Evolutionary conservation across 2,797 vertebrate genomes (phyloP), one percentile per base, ranked within the genome.

Genomic region (Semotilus atromaculatus): DNA sequence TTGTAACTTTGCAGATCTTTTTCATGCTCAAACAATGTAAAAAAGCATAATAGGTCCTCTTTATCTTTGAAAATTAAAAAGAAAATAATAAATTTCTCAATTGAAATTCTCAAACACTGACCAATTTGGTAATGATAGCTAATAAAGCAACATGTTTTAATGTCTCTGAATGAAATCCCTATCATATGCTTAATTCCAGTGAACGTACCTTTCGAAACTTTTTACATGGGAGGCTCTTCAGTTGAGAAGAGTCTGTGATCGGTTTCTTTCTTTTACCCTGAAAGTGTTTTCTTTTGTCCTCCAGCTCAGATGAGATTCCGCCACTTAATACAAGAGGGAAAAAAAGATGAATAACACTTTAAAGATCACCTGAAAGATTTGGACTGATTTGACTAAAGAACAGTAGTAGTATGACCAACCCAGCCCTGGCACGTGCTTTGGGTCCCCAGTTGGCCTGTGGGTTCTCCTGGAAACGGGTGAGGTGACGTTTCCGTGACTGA

Each of bases 401-500:
- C n/a, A 67, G 11, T 0, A 26, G 75, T 7, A 19, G 75, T 19
- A 23, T 64, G 53, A 64, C 88, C 88, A 89, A 97, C 97, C 96
- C 91, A 0, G 95, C 87, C 83, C 94, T 97, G 80, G 97, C 97
- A 0, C 96, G 94, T 71, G 97, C 96, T 91, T 97, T 97, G 34
- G 97, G 97, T 0, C 97, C 97, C 97, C 97, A 98, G 89, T 97
- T 97, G 13, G 97, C 96, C 76, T 97, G 95, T 0, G 97, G 97
- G 67, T 99, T 99, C 88, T 96, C 96, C 43, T 98, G 97, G 92
- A 98, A 99, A 3, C 97, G 93, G 18, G 95, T 97, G 80, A 98
- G 92, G 64, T 97, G 97, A 43, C 93, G 94, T 89, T 94, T 95
- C 34, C 97, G 93, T 4, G 97, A 98, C 91, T 95, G 96, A 86